Conservation (phyloP, 2,797 vertebrate genomes). For the Hafferia zeledoni region DNA sequence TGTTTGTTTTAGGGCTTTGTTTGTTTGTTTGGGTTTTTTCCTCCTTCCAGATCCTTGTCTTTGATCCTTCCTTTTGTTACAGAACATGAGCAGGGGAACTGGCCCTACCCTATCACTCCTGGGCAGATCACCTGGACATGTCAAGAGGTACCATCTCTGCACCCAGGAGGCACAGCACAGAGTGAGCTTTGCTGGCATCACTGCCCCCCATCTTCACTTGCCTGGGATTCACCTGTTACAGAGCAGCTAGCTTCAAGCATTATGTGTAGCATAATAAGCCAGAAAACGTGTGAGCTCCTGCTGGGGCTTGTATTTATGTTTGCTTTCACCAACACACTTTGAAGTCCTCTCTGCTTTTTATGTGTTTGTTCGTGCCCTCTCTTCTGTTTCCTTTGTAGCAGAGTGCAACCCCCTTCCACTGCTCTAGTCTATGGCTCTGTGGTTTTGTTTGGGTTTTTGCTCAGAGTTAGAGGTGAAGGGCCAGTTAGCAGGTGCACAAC, state of each 20-base stretch:
- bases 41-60: not conserved
- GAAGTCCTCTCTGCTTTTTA: not conserved
- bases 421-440: not conserved
- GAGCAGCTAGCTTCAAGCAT: not conserved
- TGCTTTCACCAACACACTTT: not conserved
- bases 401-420: not conserved
- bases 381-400: not conserved
- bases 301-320: not conserved
- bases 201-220: not conserved
- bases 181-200: not conserved
- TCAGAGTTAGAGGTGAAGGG: not conserved
- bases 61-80: not conserved
- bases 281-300: not conserved
- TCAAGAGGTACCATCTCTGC: not conserved
- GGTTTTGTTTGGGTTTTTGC: not conserved
- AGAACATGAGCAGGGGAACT: not conserved
- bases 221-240: not conserved
- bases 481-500: not conserved
- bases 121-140: rapidly evolving
- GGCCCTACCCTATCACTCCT: not conserved
- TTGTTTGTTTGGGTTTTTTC: not conserved
- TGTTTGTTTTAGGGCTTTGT: not conserved
- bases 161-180: not conserved
- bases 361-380: not conserved
- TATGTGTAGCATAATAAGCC: not conserved